Conservation (phyloP, 1,140 invertebrate genomes). For the Drusus annulatus region DNA sequence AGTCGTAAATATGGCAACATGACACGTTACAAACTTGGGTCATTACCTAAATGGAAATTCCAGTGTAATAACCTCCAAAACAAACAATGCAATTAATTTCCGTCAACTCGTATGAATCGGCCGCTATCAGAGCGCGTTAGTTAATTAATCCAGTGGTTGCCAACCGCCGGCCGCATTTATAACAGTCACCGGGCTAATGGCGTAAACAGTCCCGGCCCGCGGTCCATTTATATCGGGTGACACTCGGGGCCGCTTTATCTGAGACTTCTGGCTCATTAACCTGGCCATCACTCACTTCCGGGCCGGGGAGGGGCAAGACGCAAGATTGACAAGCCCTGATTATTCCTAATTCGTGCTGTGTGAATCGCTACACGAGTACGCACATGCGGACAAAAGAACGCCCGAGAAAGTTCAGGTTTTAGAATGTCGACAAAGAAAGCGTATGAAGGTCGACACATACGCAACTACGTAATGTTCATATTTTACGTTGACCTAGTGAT, state of each 20-base stretch:
- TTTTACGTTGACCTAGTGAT: too few relatives aligned
- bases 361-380: neutral
- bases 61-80: neutral
- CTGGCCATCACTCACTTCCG: constrained; percentile 49
- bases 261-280: constrained; percentile 55
- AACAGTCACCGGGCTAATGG: constrained; percentile 36
- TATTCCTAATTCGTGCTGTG: constrained; percentile 49
- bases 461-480: too few relatives aligned
- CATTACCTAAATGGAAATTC: neutral
- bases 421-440: too few relatives aligned
- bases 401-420: too few relatives aligned
- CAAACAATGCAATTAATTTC: constrained; percentile 33
- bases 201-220: constrained; percentile 25
- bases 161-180: constrained; percentile 34
- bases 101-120: constrained; percentile 12
- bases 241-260: constrained; percentile 52
- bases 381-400: too few relatives aligned
- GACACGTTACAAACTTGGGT: too few relatives aligned
- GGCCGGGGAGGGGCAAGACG: constrained; percentile 45
- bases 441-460: too few relatives aligned
- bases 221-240: constrained; percentile 55
- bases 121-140: neutral
- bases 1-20: too few relatives aligned
- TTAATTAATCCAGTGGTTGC: constrained; percentile 36
- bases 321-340: constrained; percentile 55